Percentiles rank a stretch among this genome's conserved stretches.
These are phyloP conservation scores for Champsocephalus esox DNA, from an alignment of 2,797 vertebrate species.

Conservation along the genomic window DNA sequence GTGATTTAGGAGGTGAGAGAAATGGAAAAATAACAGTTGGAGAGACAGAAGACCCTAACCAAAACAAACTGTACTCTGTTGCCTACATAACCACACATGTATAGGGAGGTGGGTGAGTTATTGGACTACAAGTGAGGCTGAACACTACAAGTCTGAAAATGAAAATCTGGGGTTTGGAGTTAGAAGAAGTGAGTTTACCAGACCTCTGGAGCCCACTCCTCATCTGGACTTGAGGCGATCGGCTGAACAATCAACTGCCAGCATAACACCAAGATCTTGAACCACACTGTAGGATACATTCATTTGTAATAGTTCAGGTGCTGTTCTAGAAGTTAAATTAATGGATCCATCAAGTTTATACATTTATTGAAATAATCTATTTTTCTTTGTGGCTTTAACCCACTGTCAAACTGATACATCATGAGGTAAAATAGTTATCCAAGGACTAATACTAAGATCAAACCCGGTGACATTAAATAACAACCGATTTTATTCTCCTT, in stretches of 20 bases:
- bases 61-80: constrained; percentile 2
- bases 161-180: not conserved
- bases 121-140: not conserved
- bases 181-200: not conserved
- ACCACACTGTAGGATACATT: not conserved
- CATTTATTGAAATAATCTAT: no score
- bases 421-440: constrained; percentile 5
- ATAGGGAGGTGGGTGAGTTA: not conserved
- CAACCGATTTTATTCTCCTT: constrained; percentile 3
- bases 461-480: constrained; percentile 11
- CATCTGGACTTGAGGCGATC: not conserved
- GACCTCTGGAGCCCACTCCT: not conserved
- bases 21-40: constrained; percentile 20
- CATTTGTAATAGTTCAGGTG: no score
- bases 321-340: no score
- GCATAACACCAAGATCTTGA: not conserved
- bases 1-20: constrained; percentile 16
- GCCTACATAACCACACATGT: not conserved
- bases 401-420: not conserved
- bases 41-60: constrained; percentile 22
- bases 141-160: not conserved
- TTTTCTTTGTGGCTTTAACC: not conserved
- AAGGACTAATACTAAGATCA: constrained; percentile 5
- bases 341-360: no score
- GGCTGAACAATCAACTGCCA: not conserved